Conservation (phyloP, 1,140 invertebrate genomes). For the Drosophila dunni region DNA sequence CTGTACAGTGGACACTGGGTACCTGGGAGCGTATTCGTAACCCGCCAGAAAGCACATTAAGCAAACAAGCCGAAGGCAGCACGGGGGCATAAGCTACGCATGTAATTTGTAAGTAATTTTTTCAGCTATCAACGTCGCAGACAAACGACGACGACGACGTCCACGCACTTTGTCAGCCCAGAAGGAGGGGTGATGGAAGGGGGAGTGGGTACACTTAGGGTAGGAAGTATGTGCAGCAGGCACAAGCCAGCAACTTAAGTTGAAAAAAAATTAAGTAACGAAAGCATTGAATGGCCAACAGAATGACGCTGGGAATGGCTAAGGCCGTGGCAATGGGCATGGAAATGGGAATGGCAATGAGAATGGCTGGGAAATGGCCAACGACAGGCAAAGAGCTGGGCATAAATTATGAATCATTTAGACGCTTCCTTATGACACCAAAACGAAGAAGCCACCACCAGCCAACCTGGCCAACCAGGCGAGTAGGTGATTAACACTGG, state of each 20-base stretch:
- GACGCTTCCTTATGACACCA: slow-evolving; percentile 83
- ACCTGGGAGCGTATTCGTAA: slow-evolving; percentile 13
- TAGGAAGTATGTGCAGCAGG: slow-evolving; percentile 24
- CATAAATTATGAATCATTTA: slow-evolving; percentile 84
- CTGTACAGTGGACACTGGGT: slow-evolving; percentile 13
- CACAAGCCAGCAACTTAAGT: slow-evolving; percentile 67
- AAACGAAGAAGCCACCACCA: slow-evolving; percentile 56
- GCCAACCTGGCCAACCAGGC: slow-evolving; percentile 20
- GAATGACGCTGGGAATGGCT: slow-evolving; percentile 54
- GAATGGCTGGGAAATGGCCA: slow-evolving; percentile 31
- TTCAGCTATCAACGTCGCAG: slow-evolving; percentile 76
- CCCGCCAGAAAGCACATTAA: slow-evolving; percentile 68
- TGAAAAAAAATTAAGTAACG: slow-evolving; percentile 78
- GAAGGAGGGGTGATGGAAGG: slow-evolving; percentile 36
- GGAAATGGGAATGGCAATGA: slow-evolving; percentile 10
- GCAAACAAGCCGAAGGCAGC: slow-evolving; percentile 71
- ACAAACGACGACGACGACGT: slow-evolving; percentile 57
- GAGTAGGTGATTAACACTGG: slow-evolving; percentile 39
- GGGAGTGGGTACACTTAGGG: background rate
- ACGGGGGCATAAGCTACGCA: slow-evolving; percentile 79
- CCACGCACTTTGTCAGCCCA: slow-evolving; percentile 65
- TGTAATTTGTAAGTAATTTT: slow-evolving; percentile 83
- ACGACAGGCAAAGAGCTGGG: slow-evolving; percentile 53
- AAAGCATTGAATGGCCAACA: slow-evolving; percentile 71
- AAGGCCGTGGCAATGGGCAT: slow-evolving; percentile 26